Evolutionary conservation across 2,888 invertebrate genomes (phyloP), one percentile per base, ranked within the genome.

Genomic region (Apamea anceps): DNA sequence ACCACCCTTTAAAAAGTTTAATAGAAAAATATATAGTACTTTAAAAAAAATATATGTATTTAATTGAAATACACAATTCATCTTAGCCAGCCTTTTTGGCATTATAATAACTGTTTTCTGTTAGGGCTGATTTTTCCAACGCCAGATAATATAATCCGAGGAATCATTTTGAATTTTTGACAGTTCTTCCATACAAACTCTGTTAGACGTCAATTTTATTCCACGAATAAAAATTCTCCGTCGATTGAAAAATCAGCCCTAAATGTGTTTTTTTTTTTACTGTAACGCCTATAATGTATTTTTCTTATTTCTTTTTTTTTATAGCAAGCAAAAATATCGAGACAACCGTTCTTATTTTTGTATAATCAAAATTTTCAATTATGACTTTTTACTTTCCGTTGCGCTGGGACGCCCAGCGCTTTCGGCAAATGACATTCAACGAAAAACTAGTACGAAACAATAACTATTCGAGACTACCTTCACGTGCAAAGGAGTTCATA

Each of bases 11-110:
- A 6, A 42, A 21, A 75, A 42, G 13, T 51, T 51, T 10, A 51
- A 62, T 78, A 79, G 21, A 80, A 79, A 79, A 68, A 62, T 79
- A 66, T 48, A 42, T 42, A 18, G 4, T 65, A 18, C 3, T 65
- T 45, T 48, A 3, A 32, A 57, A 32, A 57, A 57, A 66, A 60
- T 13, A 60, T 60, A 25, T n/a, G 18, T 71, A 10, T 54, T 10
- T 15, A 0, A 42, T 70, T 37, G 1, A 54, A 15, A 71, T 10
- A 28, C 6, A 28, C 15, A 71, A 71, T 42, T 3, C 3, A 7
- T 57, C 25, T 57, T 25, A 57, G 0, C 2, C 3, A 57, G 10
- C 57, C 25, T 57, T 57, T 54, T 57, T 25, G 25, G 10, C 10
- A 57, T 57, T 25, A 1, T 12, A 57, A 57, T 25, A 57, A 57